phyloP scores from a whole-genome alignment of 2,888 invertebrate genomes.

The Aphelenchoides bicaudatus region DNA sequence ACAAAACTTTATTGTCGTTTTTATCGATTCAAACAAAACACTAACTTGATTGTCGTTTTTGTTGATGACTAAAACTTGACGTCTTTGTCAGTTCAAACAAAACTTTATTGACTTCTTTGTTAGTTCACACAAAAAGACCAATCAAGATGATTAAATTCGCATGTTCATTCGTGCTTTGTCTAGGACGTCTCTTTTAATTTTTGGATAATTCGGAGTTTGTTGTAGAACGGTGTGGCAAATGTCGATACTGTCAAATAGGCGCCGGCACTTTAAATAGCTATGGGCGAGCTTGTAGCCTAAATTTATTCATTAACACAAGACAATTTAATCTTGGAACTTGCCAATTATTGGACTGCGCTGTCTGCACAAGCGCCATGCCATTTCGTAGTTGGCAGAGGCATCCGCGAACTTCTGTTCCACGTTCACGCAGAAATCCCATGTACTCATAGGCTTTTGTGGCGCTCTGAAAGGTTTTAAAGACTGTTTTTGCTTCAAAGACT shows the following conservation, averaged over 20 bases:
- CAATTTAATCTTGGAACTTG: constrained; percentile 74
- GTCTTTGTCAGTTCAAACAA: no score
- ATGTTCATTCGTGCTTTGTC: constrained; percentile 71
- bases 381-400: constrained; percentile 77
- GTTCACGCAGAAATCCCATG: constrained; percentile 79
- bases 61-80: no score
- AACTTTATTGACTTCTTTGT: no score
- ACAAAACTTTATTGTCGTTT: no score
- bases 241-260: constrained; percentile 84
- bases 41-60: no score
- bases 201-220: constrained; percentile 75
- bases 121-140: no score
- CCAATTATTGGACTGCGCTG: constrained; percentile 78
- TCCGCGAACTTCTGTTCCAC: constrained; percentile 83
- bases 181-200: constrained; percentile 84
- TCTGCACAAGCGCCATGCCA: constrained; percentile 81
- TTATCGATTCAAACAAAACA: no score
- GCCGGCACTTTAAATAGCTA: constrained; percentile 81
- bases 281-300: constrained; percentile 83
- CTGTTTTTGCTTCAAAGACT: constrained; percentile 9
- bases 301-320: constrained; percentile 25
- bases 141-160: constrained; percentile 61
- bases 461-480: constrained; percentile 66
- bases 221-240: constrained; percentile 71
- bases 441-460: constrained; percentile 87